Percentiles rank a stretch among this genome's conserved stretches.
Conservation (phyloP, 2,888 invertebrate genomes). For the Isoperla grammatica region DNA sequence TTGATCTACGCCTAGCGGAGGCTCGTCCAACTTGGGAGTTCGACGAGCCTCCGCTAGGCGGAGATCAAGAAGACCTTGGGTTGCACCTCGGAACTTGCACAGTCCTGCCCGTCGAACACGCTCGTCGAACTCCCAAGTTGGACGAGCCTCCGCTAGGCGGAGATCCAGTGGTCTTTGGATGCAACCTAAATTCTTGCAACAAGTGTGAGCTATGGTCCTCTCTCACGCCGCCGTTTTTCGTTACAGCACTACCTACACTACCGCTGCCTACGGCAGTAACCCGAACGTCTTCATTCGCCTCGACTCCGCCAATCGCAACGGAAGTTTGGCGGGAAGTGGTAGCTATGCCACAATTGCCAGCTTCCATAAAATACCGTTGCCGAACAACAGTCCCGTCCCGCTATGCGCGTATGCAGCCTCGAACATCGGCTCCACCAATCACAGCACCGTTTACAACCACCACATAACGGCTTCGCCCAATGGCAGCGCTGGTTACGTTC, state of each 20-base stretch:
- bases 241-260: constrained; percentile 68
- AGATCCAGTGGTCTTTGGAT: too few relatives aligned
- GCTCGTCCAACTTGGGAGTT: too few relatives aligned
- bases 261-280: constrained; percentile 67
- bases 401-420: constrained; percentile 68
- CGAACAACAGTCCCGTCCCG: constrained; percentile 42
- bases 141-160: too few relatives aligned
- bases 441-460: constrained; percentile 13
- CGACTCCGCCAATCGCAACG: constrained; percentile 64
- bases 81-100: too few relatives aligned
- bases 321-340: constrained; percentile 63
- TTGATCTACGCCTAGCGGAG: too few relatives aligned
- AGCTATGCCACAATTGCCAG: constrained; percentile 81
- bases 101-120: too few relatives aligned
- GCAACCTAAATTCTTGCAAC: too few relatives aligned
- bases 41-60: too few relatives aligned
- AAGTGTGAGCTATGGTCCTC: too few relatives aligned
- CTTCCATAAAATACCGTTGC: constrained; percentile 64
- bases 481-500: constrained; percentile 26
- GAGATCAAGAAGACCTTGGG: too few relatives aligned
- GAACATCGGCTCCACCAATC: constrained; percentile 31
- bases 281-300: constrained; percentile 71
- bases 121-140: too few relatives aligned
- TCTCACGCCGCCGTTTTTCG: too few relatives aligned
- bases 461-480: constrained; percentile 47